Base-by-base conservation (phyloP, 2,797 vertebrate species). In the Acanthurus lineatus region DNA sequence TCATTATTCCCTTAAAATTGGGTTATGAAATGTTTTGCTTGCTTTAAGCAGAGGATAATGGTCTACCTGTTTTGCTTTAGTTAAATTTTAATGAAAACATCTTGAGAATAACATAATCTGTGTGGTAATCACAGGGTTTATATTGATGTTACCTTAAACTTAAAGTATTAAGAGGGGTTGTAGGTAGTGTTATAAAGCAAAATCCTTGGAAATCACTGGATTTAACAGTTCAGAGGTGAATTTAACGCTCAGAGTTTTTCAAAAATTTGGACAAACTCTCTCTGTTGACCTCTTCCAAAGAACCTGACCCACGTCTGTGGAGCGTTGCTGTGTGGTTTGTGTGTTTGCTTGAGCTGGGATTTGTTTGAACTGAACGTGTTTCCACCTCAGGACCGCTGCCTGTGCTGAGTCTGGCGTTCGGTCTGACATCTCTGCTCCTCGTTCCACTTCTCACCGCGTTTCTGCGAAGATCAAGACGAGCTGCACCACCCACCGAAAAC, bases 401-500 rank as follows among this genome's bases (percentile, higher is more conserved):
- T 0, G 44, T 72, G 9, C 3, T 85, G 52, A 62, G 64, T 66
- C 4, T 92, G 52, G 91, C 77, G 20, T 1, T 86, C 2, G 79
- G 64, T 0, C 17, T 92, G 61, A 86, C 74, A 5, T 85, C 59
- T 52, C 51, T 91, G 57, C 69, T 92, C 51, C 35, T 93, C 6
- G 40, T 81, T 54, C 83, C 88, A 2, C 60, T 90, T 53, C 66
- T 86, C 32, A 35, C 64, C 5, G 12, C 62, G 53, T 86, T 89
- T 49, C 47, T 91, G 35, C 53, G 47, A n/a, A 83, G 71, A 77
- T 60, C 32, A 0, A 84, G 45, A 64, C 45, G 0, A 54, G 60
- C 81, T 2, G 53, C 44, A 51, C 64, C 76, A 1, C 3, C 79
- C 11, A 5, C 79, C 19, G 76, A 77, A 62, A 77, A 19, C 52